Conservation (phyloP, 2,113 vertebrate species). For the Eonycteris spelaea region DNA sequence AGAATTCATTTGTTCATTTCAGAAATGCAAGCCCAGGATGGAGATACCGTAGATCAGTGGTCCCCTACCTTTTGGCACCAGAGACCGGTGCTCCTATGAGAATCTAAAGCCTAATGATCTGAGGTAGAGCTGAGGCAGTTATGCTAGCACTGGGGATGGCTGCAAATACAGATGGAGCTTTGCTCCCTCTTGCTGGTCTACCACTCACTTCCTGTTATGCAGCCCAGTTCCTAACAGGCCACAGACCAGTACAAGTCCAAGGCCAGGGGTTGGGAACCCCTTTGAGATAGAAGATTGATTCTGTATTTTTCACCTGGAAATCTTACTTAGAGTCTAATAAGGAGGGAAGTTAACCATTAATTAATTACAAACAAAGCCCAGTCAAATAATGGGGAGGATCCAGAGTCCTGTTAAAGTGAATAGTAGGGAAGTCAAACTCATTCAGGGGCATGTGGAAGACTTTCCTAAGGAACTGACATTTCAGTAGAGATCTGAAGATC, state of each 20-base stretch:
- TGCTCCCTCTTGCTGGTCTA: no score
- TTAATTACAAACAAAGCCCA: background rate
- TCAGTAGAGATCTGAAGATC: background rate
- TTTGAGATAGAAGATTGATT: background rate
- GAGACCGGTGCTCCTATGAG: no score
- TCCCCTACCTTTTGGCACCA: no score
- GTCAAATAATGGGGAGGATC: background rate
- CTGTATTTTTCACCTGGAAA: background rate
- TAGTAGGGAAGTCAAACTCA: background rate
- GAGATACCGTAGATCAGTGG: background rate
- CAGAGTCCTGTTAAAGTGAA: background rate
- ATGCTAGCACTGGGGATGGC: no score
- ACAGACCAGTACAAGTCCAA: no score
- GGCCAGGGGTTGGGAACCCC: no score
- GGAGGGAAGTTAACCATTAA: background rate
- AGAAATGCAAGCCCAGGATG: background rate
- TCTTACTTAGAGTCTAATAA: background rate
- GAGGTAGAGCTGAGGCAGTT: no score
- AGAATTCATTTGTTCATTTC: background rate
- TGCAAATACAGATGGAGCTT: no score
- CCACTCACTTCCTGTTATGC: no score
- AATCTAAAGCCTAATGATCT: no score
- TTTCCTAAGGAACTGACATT: background rate
- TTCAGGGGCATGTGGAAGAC: background rate
- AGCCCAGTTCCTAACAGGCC: no score